Evolutionary conservation across 2,888 invertebrate genomes (phyloP), one percentile per base, ranked within the genome.

Genomic region (Frankliniella intonsa): DNA sequence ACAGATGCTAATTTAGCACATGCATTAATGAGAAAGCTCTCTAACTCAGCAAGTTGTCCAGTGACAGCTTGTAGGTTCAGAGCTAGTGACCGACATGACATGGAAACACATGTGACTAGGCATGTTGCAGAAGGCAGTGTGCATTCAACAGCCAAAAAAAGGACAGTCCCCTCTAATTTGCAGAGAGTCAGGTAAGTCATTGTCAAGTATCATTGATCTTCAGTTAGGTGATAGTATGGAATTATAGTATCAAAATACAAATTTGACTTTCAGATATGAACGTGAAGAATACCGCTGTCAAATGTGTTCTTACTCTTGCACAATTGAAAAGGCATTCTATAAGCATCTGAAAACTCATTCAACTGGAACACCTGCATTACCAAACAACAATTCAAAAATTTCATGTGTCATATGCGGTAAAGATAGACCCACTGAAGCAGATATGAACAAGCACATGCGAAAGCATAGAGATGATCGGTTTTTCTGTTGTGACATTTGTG

Each of bases 371-470:
- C 82, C 83, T 9, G 88, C 88, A 17, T 86, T 87, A 81, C 87
- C 87, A 82, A 87, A 87, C n/a, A 22, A 22, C 22, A 25, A 12
- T 25, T 76, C 69, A 22, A 87, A 88, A 84, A 88, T 88, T 69
- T 90, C 90, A 83, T 91, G 90, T 84, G 90, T 90, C 38, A 89
- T 91, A 55, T 90, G 90, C 85, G 90, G 90, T 11, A 90, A 90
- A 82, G 90, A 90, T 82, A 87, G 90, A 79, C 87, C 89, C 12
- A 89, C 89, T 81, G 90, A 90, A 84, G 88, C 89, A 65, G 89
- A 89, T 83, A 87, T 90, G 82, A 88, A 88, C 83, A 87, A 88
- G 84, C 90, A 90, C 85, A 90, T 90, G 90, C 87, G 88, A 83
- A 89, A 89, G 85, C 90, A 90, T 85, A 88, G 89, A 38, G 88